Percentiles rank a stretch among this genome's conserved stretches.
phyloP scores from a whole-genome alignment of 2,113 vertebrate genomes.

The Malurus cyaneus region DNA sequence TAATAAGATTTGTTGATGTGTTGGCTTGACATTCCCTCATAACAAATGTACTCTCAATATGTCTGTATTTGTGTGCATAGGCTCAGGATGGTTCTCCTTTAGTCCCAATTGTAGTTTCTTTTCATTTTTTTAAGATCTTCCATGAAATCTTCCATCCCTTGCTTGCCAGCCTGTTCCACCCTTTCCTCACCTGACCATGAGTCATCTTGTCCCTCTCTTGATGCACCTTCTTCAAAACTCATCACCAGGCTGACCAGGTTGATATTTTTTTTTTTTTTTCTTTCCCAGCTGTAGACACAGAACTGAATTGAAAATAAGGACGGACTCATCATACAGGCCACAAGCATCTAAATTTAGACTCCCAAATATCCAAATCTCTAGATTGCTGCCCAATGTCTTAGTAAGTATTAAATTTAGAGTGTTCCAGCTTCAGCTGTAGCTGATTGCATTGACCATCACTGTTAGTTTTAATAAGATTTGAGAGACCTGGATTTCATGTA shows the following conservation, averaged over 20 bases:
- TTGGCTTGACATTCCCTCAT: background rate
- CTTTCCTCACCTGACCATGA: background rate
- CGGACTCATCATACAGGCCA: background rate
- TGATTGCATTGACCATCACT: background rate
- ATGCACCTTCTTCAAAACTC: background rate
- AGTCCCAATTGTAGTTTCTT: background rate
- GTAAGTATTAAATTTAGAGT: background rate
- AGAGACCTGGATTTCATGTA: background rate
- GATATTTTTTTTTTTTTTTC: background rate
- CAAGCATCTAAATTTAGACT: background rate
- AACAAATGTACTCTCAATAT: background rate
- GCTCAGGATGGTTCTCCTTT: background rate
- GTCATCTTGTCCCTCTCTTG: background rate
- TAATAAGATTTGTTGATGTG: background rate
- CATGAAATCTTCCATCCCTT: background rate
- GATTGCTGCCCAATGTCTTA: background rate
- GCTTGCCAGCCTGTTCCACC: background rate
- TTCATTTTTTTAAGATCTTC: background rate
- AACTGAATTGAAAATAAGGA: background rate
- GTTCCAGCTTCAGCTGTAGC: background rate
- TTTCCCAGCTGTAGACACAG: background rate
- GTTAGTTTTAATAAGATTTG: background rate
- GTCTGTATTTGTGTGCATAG: background rate
- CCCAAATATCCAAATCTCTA: background rate
- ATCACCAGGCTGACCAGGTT: background rate